Base-by-base conservation (phyloP, 2,113 vertebrate species). In the Erpornis zantholeuca region DNA sequence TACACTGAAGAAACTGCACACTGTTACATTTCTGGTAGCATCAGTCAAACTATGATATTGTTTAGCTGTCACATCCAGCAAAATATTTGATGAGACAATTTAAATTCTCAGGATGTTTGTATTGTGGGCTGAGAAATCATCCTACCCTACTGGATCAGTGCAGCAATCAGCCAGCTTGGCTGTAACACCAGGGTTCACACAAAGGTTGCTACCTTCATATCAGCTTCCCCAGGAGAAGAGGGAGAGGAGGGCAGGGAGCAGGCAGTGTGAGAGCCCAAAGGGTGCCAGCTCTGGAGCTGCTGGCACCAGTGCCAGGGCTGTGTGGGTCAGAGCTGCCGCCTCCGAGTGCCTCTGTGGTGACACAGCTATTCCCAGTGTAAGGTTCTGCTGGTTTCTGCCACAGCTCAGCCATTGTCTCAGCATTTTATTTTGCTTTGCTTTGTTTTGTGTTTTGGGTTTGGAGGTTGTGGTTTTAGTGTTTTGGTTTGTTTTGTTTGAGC, bases 281-380 rank as follows among this genome's bases (percentile, higher is more conserved):
- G 66, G 50, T 60, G 68, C 38, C 38, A 38, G 38, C 38, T 25
- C 3, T 0, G 35, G 35, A 17, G 66, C 47, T 44, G 35, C 59
- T 10, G 3, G 29, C 49, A 12, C 18, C 9, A 0, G 6, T 18
- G 52, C 6, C 4, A 3, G 47, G 42, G 53, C 53, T 1, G 0
- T 5, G 15, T 11, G 80, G 29, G 52, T 57, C 81, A 14, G 35
- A 44, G 77, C 36, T 4, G 0, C 54, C 1, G 0, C 20, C 6
- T 33, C 64, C 0, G 2, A 18, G 45, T n/a, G 52, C 38, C 49
- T 14, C 49, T 6, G 10, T 0, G 0, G 47, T 66, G 54, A 44
- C 64, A 59, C 13, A 27, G 69, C 59, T 36, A 0, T 49, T 64
- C 1, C 1, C 44, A 79, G 31, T 25, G 23, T 17, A 11, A 22